Evolutionary conservation across 35 echinoderm and acorn worm genomes (phyloP).

Genomic region (Stichopus chloronotus): DNA sequence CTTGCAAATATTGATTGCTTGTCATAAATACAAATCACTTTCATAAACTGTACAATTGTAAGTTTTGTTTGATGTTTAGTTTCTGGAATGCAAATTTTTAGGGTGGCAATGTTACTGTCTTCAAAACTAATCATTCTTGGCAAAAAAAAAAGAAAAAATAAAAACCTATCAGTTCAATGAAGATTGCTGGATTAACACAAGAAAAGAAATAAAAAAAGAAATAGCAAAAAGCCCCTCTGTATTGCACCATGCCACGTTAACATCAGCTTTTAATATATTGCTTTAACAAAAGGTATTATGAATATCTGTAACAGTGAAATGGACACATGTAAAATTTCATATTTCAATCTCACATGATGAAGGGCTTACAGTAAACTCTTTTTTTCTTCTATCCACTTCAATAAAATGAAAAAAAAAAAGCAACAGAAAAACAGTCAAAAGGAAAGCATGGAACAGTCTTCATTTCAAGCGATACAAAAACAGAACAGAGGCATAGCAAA

Average conservation of each 20-base stretch:
- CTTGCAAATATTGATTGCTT: not conserved
- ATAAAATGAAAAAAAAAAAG: not conserved
- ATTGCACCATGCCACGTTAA: constrained; percentile 9
- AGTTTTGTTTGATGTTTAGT: not conserved
- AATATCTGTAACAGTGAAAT: not conserved
- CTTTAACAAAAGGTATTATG: not conserved
- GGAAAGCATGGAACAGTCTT: too few species aligned
- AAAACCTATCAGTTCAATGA: not conserved
- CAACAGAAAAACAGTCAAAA: not conserved
- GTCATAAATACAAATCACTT: not conserved
- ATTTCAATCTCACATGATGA: not conserved
- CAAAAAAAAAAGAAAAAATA: too few species aligned
- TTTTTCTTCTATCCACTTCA: not conserved
- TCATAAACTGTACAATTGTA: not conserved
- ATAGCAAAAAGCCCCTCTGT: not conserved
- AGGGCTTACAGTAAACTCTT: not conserved
- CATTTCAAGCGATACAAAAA: too few species aligned
- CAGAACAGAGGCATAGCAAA: too few species aligned
- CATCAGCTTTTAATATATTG: constrained; percentile 16
- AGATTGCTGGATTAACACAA: constrained; percentile 5
- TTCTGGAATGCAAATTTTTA: constrained; percentile 4
- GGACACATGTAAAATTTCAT: constrained; percentile 1
- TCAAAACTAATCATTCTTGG: not conserved
- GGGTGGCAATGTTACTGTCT: constrained; percentile 9
- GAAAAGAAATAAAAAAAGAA: not conserved